Evolutionary conservation across 1,140 invertebrate species (phyloP).

Genomic region (Megalopta genalis): DNA sequence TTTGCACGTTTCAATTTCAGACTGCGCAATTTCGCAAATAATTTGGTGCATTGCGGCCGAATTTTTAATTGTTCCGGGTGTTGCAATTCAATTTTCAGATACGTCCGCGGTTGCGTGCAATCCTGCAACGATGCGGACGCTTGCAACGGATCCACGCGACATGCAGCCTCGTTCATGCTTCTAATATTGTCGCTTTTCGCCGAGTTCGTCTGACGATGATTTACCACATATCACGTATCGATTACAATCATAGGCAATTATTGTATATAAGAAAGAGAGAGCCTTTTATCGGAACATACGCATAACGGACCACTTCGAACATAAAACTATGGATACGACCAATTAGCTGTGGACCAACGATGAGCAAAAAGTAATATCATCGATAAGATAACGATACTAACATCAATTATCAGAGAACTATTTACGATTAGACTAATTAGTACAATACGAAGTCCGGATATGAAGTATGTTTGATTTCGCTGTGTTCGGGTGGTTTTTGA

Average conservation of each 20-base stretch:
- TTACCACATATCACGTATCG: background rate
- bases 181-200: constrained; percentile 48
- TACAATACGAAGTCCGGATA: background rate
- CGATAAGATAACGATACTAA: background rate
- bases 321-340: constrained; percentile 30
- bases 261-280: constrained; percentile 11
- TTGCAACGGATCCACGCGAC: constrained; percentile 82
- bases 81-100: constrained; percentile 81
- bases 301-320: constrained; percentile 33
- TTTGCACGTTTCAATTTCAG: background rate
- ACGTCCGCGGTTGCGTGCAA: constrained; percentile 92
- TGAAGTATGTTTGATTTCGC: background rate
- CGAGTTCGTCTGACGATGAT: constrained; percentile 30
- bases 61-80: background rate
- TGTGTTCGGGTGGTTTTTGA: too few species aligned
- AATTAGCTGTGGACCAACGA: constrained; percentile 46
- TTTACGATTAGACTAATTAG: constrained; percentile 7
- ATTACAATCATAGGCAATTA: constrained; percentile 25
- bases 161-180: constrained; percentile 26
- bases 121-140: constrained; percentile 93
- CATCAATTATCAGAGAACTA: constrained; percentile 1
- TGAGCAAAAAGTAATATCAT: constrained; percentile 1
- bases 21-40: background rate
- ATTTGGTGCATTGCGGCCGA: background rate
- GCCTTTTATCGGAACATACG: background rate